Conservation (phyloP, 1,140 invertebrate genomes). For the Streblospio benedicti region DNA sequence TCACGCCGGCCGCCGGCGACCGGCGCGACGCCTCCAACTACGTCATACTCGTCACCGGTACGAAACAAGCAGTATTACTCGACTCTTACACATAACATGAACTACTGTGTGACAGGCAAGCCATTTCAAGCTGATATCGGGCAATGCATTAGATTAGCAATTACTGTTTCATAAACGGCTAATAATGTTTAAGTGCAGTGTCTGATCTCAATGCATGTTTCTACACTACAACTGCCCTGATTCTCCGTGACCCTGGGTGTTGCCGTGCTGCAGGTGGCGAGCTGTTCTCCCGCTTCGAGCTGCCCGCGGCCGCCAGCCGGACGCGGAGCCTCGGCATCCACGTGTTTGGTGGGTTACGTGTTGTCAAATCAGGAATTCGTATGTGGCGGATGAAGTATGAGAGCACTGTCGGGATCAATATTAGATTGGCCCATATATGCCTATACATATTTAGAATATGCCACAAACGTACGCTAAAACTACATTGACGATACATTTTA, state of each 20-base stretch:
- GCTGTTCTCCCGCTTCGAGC: slow-evolving; percentile 1
- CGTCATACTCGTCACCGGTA: slow-evolving; percentile 15
- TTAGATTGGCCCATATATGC: neutral
- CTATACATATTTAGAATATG: neutral
- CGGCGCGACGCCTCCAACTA: slow-evolving; percentile 10
- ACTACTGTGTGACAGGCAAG: no score
- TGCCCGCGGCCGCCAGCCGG: neutral
- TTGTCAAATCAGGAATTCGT: neutral
- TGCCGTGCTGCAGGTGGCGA: no score
- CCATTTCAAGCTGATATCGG: no score
- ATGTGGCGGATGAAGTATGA: neutral
- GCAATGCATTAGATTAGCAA: no score
- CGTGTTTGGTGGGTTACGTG: neutral
- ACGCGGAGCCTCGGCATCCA: neutral
- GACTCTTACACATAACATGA: no score
- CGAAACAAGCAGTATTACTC: no score
- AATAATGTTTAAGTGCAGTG: no score
- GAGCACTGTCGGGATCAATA: neutral
- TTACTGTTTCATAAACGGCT: no score
- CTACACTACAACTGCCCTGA: no score
- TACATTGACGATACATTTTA: neutral
- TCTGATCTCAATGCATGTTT: no score
- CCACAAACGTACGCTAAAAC: neutral
- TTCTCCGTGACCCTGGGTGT: no score
- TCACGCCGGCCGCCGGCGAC: slow-evolving; percentile 5